These are phyloP conservation scores for Atta colombica DNA, from an alignment of 1,140 invertebrate genomes.

Conservation along the genomic window DNA sequence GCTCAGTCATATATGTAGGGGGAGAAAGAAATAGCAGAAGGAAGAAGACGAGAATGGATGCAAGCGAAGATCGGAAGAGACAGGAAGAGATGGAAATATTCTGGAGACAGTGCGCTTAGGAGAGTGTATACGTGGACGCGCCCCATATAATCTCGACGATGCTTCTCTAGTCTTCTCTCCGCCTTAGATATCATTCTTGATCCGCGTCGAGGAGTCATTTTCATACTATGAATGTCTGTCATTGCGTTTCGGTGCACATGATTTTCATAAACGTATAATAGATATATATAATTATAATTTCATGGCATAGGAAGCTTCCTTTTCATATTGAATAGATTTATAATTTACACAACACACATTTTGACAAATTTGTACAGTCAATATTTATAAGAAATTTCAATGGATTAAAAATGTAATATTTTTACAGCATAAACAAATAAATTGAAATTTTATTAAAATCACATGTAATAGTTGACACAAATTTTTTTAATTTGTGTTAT, in stretches of 20 bases:
- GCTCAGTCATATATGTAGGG: slow-evolving; percentile 63
- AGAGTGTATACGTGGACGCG: slow-evolving; percentile 81
- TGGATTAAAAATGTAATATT: background rate
- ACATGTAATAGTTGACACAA: background rate
- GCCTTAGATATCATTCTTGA: slow-evolving; percentile 81
- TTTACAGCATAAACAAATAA: background rate
- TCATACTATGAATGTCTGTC: slow-evolving; percentile 71
- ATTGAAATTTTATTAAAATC: slow-evolving; percentile 21
- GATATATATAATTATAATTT: background rate
- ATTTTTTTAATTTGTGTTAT: background rate
- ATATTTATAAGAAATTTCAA: background rate
- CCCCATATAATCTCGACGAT: slow-evolving; percentile 86
- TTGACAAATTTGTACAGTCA: background rate
- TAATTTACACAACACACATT: background rate
- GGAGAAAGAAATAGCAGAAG: slow-evolving; percentile 54
- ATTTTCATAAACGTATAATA: slow-evolving; percentile 47
- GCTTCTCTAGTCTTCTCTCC: slow-evolving; percentile 80
- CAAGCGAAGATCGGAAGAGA: slow-evolving; percentile 17
- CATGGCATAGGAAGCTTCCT: background rate
- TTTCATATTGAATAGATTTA: slow-evolving; percentile 3
- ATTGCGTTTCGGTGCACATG: slow-evolving; percentile 65
- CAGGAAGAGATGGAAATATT: slow-evolving; percentile 60
- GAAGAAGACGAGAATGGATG: slow-evolving; percentile 48
- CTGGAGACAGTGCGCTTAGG: slow-evolving; percentile 46
- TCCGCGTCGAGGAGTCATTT: slow-evolving; percentile 77